Base-by-base conservation (phyloP, 2,888 invertebrate genomes). In the Cremastinae sp. region DNA sequence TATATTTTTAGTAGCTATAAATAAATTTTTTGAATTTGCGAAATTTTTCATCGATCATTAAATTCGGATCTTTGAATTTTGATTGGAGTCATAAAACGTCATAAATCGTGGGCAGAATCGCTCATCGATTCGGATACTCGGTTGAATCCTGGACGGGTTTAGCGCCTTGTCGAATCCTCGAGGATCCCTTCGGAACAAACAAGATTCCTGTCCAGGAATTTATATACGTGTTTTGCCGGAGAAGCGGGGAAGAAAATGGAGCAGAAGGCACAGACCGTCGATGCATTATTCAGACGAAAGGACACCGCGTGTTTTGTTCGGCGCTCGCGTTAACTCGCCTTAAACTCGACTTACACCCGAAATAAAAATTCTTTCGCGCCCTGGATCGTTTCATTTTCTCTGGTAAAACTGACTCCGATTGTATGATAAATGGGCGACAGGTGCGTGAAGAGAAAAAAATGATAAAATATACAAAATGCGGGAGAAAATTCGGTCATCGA, bases 281-380 rank as follows among this genome's bases (percentile, higher is more conserved):
- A 88, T 89, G 89, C 88, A 89, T 88, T 89, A 89, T 89, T 89
- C 88, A 89, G 84, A 83, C 83, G 83, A 82, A 85, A 83, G 85
- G 80, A 81, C 81, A 83, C 83, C 85, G 81, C 79, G 79, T 80
- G 79, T 79, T 81, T 78, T 73, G 78, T 62, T 77, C 77, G 66
- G 74, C 79, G 74, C 69, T 77, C 78, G 83, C 84, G 87, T 87
- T 88, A 88, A 89, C 87, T 87, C 84, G 86, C 82, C 83, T 85
- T 84, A 86, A 88, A 88, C 86, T 88, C 82, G 78, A 79, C 16
- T 55, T 75, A 79, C 82, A 73, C 72, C 65, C 73, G 61, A 66
- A 73, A 64, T 41, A 65, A 76, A 73, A 76, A 73, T 64, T 68
- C 28, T 28, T 28, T 28, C 28, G 5, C 28, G 2, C 5, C 28